Percentiles rank a stretch among this genome's conserved stretches.
Conservation (phyloP, 2,113 vertebrate genomes). For the Xenotilapia longispinis region DNA sequence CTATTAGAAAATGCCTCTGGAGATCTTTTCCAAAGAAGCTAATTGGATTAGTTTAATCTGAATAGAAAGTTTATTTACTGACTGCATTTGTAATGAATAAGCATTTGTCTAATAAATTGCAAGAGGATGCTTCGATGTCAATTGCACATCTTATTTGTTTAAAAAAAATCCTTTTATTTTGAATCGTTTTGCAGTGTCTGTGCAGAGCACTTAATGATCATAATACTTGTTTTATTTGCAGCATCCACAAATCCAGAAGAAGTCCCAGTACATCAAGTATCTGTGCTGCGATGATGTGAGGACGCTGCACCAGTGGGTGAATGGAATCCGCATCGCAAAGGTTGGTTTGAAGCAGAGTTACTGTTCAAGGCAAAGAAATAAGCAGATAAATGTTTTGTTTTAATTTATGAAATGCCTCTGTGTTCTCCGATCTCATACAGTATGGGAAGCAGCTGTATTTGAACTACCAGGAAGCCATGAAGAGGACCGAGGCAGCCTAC, state of each 20-base stretch:
- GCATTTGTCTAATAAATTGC: neutral
- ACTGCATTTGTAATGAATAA: neutral
- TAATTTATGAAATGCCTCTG: neutral
- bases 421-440: constrained; percentile 45
- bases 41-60: neutral
- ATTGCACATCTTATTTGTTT: neutral
- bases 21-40: neutral
- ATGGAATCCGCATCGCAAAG: constrained; percentile 95
- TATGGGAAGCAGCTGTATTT: constrained; percentile 91
- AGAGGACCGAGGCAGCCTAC: constrained; percentile 89
- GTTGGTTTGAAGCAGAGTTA: constrained; percentile 40
- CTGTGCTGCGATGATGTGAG: constrained; percentile 94
- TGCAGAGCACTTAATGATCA: neutral
- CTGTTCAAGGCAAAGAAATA: neutral
- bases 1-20: neutral
- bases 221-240: constrained; percentile 29
- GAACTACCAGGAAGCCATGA: constrained; percentile 96
- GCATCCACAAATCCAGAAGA: constrained; percentile 99
- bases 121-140: neutral
- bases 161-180: neutral
- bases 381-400: neutral
- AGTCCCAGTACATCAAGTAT: constrained; percentile 98
- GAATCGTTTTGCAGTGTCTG: neutral
- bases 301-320: constrained; percentile 97
- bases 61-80: neutral